These are phyloP conservation scores for Formica aserva DNA, from an alignment of 2,888 invertebrate genomes.

Conservation along the genomic window DNA sequence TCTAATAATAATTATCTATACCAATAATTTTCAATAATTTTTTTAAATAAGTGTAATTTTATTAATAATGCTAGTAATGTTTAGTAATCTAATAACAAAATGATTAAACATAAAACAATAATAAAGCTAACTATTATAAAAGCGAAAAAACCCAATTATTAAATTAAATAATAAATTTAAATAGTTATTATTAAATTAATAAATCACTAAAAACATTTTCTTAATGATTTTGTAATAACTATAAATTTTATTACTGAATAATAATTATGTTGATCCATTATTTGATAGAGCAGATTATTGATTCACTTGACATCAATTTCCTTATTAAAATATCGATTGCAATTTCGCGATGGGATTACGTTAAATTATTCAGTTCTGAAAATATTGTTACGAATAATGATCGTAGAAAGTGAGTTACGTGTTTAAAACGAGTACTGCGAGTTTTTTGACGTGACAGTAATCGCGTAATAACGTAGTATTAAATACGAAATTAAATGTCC, in stretches of 20 bases:
- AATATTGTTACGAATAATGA: not conserved
- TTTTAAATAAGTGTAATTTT: not conserved
- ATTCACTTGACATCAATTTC: not conserved
- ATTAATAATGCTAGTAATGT: not conserved
- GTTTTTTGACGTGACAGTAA: not conserved
- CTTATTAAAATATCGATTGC: not conserved
- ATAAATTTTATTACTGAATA: not conserved
- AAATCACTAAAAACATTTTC: not conserved
- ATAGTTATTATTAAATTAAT: not conserved
- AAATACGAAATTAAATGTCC: not conserved
- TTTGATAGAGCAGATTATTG: not conserved
- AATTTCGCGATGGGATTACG: not conserved
- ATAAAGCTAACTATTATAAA: not conserved
- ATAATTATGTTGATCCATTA: not conserved
- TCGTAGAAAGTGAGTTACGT: slow-evolving; percentile 41
- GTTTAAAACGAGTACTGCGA: not conserved
- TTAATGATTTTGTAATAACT: not conserved
- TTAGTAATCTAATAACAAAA: not conserved
- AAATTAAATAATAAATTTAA: slow-evolving; percentile 9
- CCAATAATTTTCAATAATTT: not conserved
- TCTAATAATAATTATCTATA: not conserved
- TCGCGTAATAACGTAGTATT: not conserved
- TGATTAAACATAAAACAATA: not conserved
- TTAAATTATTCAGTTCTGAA: not conserved
- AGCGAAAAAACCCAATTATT: not conserved